These are phyloP conservation scores for Remorina albescens DNA, from an alignment of 2,797 vertebrate species.

Conservation along the genomic window DNA sequence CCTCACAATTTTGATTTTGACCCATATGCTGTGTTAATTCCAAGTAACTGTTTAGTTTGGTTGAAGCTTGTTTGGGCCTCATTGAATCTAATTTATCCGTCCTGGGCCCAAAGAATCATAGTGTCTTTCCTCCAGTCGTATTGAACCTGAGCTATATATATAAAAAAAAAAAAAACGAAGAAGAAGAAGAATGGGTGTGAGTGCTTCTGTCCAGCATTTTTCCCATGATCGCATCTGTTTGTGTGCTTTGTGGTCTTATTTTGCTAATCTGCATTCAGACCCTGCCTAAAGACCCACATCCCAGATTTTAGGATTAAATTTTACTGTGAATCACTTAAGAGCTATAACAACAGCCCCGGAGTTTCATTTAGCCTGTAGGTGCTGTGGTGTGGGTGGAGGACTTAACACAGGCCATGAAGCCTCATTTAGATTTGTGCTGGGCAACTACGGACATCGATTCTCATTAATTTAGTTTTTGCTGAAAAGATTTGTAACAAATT, in stretches of 20 bases:
- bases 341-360: slow-evolving; percentile 29
- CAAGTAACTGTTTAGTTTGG: slow-evolving; percentile 17
- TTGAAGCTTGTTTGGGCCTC: slow-evolving; percentile 20
- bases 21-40: slow-evolving; percentile 5
- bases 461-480: slow-evolving; percentile 36
- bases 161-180: neutral
- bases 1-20: neutral
- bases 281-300: slow-evolving; percentile 51
- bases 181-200: slow-evolving; percentile 73
- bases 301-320: slow-evolving; percentile 56
- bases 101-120: slow-evolving; percentile 9
- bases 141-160: slow-evolving; percentile 19
- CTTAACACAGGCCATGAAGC: slow-evolving; percentile 24
- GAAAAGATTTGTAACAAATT: slow-evolving; percentile 1
- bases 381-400: slow-evolving; percentile 21
- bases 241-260: slow-evolving; percentile 74
- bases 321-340: slow-evolving; percentile 41
- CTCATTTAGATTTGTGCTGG: slow-evolving; percentile 37
- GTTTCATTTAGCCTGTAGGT: slow-evolving; percentile 33
- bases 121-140: slow-evolving; percentile 25
- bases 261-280: slow-evolving; percentile 81
- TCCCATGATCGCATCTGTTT: slow-evolving; percentile 72
- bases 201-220: slow-evolving; percentile 60
- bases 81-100: slow-evolving; percentile 19
- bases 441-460: slow-evolving; percentile 15